A percentile compares a stretch with the other conserved stretches of the same genome.
These are phyloP conservation scores for Frankliniella fusca DNA, from an alignment of 2,888 invertebrate genomes.

Conservation along the genomic window DNA sequence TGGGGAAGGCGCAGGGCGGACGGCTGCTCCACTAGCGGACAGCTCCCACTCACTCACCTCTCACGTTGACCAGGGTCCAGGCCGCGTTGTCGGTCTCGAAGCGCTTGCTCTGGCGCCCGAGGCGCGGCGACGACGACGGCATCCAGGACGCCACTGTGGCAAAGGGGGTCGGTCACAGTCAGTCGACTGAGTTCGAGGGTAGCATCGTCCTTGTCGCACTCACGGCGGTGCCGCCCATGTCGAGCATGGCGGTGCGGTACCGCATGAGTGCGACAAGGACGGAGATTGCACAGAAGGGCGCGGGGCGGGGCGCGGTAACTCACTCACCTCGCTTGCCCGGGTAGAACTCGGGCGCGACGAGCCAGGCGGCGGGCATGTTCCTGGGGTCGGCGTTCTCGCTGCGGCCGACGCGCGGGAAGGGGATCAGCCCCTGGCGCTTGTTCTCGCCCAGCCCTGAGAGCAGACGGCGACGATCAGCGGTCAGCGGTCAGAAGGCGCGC, in stretches of 20 bases:
- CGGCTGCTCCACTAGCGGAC: too few relatives aligned
- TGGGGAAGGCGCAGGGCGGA: too few relatives aligned
- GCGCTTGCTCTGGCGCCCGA: background rate
- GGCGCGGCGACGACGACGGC: background rate
- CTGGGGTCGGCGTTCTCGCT: constrained; percentile 18
- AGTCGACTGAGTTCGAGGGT: background rate
- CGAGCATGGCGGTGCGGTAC: background rate
- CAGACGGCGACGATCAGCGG: background rate
- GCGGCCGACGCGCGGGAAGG: constrained; percentile 5
- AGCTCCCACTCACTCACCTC: background rate
- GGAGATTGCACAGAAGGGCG: too few relatives aligned
- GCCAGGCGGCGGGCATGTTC: constrained; percentile 9
- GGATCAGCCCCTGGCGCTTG: constrained; percentile 16
- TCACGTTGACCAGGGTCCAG: constrained; percentile 7
- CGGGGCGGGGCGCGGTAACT: background rate
- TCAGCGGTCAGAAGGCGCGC: background rate
- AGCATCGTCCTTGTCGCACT: background rate
- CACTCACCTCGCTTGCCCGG: constrained; percentile 8
- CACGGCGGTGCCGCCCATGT: background rate
- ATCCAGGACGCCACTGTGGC: background rate
- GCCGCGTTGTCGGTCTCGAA: background rate
- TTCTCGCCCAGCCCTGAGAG: background rate
- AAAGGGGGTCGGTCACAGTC: background rate
- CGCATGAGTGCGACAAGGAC: background rate
- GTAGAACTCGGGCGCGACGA: constrained; percentile 21